A percentile compares a stretch with the other conserved stretches of the same genome.
phyloP scores from a whole-genome alignment of 1,140 invertebrate genomes.

The Steinernema khuongi region DNA sequence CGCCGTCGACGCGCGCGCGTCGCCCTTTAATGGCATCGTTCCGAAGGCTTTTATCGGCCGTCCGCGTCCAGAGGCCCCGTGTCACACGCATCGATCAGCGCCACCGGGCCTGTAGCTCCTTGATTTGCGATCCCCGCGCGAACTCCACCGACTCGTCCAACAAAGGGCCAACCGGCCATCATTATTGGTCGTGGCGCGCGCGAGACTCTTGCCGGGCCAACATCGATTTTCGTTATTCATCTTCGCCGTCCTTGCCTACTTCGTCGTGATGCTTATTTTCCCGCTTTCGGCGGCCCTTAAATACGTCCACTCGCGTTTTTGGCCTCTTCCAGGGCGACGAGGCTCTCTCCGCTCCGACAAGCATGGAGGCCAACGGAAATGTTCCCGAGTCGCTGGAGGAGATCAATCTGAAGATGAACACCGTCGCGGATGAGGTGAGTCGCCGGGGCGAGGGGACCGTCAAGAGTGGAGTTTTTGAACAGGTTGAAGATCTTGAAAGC shows the following conservation, averaged over 20 bases:
- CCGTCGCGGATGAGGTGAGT: slow-evolving; percentile 57
- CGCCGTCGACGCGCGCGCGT: slow-evolving; percentile 3
- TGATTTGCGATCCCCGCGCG: background rate
- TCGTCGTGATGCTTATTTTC: background rate
- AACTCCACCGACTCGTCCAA: slow-evolving; percentile 7
- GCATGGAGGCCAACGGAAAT: slow-evolving; percentile 36
- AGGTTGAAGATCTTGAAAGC: too few relatives aligned
- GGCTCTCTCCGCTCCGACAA: slow-evolving; percentile 1
- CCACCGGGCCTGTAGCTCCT: background rate
- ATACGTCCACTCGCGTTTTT: slow-evolving; percentile 20
- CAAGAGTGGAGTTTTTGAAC: background rate
- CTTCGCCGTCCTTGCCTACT: slow-evolving; percentile 7
- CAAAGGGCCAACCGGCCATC: slow-evolving; percentile 11
- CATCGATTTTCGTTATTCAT: slow-evolving; percentile 17
- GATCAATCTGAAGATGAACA: slow-evolving; percentile 58
- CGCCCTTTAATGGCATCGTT: background rate
- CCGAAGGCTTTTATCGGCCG: slow-evolving; percentile 10
- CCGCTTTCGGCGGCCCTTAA: background rate
- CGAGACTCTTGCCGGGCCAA: background rate
- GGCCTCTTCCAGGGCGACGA: slow-evolving; percentile 30
- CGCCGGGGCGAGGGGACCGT: background rate
- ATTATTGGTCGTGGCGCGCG: background rate
- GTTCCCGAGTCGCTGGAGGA: slow-evolving; percentile 55
- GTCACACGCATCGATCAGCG: background rate
- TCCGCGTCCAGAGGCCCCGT: background rate